Percentiles rank a stretch among this genome's conserved stretches.
These are phyloP conservation scores for Odontamblyopus rebecca DNA, from an alignment of 2,797 vertebrate genomes.

Conservation along the genomic window DNA sequence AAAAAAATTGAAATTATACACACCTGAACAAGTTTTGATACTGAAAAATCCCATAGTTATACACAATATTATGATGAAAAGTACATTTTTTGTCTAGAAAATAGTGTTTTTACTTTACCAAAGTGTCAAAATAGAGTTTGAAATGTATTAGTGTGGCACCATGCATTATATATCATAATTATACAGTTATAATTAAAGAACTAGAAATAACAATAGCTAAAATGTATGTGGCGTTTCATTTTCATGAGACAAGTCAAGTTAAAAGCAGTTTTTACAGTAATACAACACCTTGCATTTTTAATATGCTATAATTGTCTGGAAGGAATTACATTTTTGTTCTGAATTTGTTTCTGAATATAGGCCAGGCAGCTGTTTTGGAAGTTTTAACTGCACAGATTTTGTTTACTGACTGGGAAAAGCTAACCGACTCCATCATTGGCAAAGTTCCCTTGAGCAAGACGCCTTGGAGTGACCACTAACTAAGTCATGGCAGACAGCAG, in stretches of 20 bases:
- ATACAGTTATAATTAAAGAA: no score
- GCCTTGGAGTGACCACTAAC: conserved; percentile 38
- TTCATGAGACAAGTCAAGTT: neutral
- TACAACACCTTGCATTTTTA: neutral
- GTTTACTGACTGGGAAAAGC: conserved; percentile 26
- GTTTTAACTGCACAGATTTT: conserved; percentile 24
- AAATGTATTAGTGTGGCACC: no score
- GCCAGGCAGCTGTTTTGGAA: conserved; percentile 23
- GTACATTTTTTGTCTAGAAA: no score
- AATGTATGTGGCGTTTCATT: neutral
- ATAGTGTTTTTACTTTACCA: no score
- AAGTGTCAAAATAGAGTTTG: no score
- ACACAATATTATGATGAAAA: no score
- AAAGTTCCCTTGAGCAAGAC: conserved; percentile 47
- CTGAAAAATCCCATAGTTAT: no score
- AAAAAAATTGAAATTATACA: no score
- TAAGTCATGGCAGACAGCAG: conserved; percentile 35
- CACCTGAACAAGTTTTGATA: no score
- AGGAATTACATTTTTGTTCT: conserved; percentile 12
- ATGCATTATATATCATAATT: no score
- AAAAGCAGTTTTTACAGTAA: neutral
- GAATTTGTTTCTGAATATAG: neutral
- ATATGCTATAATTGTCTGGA: neutral
- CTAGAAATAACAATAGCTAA: neutral
- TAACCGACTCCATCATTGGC: conserved; percentile 31